phyloP scores from a whole-genome alignment of 2,113 vertebrate genomes.

The Orycteropus afer region DNA sequence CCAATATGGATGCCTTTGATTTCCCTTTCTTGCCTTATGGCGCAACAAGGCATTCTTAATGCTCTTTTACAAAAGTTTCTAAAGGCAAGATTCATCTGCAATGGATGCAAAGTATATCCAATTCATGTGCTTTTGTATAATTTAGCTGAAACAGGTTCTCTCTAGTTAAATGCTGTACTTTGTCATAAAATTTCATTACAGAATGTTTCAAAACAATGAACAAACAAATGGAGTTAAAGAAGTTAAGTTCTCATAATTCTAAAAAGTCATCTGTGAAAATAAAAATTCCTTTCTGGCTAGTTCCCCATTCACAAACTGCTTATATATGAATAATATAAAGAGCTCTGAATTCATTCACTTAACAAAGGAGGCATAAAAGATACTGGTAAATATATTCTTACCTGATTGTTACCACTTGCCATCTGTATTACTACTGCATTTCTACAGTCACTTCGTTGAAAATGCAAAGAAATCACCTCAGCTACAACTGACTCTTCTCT shows the following conservation, averaged over 20 bases:
- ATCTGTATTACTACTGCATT: slow-evolving; percentile 52
- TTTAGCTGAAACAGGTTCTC: slow-evolving; percentile 62
- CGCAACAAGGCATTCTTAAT: not conserved
- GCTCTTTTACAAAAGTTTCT: not conserved
- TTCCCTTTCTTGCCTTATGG: too few species aligned
- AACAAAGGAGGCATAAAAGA: slow-evolving; percentile 52
- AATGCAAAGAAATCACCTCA: slow-evolving; percentile 54
- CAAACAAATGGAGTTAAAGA: slow-evolving; percentile 58
- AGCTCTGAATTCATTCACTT: slow-evolving; percentile 43
- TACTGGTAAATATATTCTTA: slow-evolving; percentile 43
- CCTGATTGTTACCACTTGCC: slow-evolving; percentile 53
- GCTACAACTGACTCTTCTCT: not conserved
- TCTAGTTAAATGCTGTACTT: slow-evolving; percentile 61
- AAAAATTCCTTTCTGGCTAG: slow-evolving; percentile 59
- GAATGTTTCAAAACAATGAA: slow-evolving; percentile 50
- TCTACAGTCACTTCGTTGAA: slow-evolving; percentile 17
- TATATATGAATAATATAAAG: slow-evolving; percentile 59
- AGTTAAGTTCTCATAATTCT: slow-evolving; percentile 71
- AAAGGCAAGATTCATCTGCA: slow-evolving; percentile 20
- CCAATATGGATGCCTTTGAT: too few species aligned
- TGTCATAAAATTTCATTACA: slow-evolving; percentile 67
- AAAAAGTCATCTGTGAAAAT: slow-evolving; percentile 74
- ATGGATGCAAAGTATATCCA: slow-evolving; percentile 29
- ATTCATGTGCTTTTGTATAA: slow-evolving; percentile 50
- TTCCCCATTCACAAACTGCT: slow-evolving; percentile 32